Conservation (phyloP, 2,113 vertebrate genomes). For the Tragelaphus imberbis region DNA sequence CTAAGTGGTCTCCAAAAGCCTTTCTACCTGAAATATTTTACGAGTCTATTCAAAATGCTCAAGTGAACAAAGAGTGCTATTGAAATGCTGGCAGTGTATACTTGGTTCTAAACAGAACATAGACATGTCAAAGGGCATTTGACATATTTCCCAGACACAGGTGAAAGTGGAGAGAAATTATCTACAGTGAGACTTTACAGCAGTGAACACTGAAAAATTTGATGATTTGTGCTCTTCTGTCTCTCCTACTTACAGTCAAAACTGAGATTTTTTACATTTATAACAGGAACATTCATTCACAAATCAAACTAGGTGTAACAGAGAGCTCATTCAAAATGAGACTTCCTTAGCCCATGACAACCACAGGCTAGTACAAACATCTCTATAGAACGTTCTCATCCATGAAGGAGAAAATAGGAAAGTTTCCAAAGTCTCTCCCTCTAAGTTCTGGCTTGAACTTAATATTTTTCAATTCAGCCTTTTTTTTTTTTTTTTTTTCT, state of each 20-base stretch:
- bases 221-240: not conserved
- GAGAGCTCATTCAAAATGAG: not conserved
- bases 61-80: not conserved
- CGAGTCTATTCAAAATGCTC: not conserved
- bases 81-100: not conserved
- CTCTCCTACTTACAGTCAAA: not conserved
- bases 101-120: not conserved
- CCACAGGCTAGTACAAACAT: not conserved
- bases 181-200: not conserved
- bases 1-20: not conserved
- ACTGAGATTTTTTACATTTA: not conserved
- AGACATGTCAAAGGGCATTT: not conserved
- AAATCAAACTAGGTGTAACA: not conserved
- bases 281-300: not conserved
- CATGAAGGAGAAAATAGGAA: not conserved
- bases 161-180: not conserved
- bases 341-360: not conserved
- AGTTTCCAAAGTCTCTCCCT: not conserved
- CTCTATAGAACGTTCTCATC: not conserved
- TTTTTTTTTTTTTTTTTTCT: not conserved
- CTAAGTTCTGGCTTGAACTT: not conserved
- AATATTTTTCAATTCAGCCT: not conserved
- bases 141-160: not conserved
- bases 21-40: not conserved
- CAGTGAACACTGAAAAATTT: not conserved